phyloP scores from a whole-genome alignment of 2,797 vertebrate species.

The Tinamus major region DNA sequence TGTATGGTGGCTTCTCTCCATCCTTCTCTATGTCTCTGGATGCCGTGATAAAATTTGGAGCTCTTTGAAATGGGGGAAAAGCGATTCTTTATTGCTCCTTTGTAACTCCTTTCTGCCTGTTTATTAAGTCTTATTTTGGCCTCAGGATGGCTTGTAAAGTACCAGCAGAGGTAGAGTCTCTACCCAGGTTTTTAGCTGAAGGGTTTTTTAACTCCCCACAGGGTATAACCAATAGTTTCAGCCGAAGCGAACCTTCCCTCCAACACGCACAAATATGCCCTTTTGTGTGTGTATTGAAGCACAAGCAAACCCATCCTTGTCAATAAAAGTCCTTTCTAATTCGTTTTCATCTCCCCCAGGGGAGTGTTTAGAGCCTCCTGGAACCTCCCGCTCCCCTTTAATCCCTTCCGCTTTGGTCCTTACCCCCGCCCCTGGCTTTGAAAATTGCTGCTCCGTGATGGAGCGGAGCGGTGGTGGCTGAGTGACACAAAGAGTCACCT shows the following conservation, averaged over 20 bases:
- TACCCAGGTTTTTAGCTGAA: neutral
- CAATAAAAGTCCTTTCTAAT: conserved; percentile 50
- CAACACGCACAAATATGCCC: neutral
- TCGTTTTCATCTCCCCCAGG: conserved; percentile 43
- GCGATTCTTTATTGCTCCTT: neutral
- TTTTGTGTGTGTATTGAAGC: neutral
- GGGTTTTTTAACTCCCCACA: neutral
- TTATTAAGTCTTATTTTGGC: neutral
- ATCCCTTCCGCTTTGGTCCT: conserved; percentile 37
- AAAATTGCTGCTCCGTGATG: conserved; percentile 20
- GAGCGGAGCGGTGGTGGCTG: conserved; percentile 31
- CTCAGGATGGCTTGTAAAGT: neutral
- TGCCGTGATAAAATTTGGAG: accelerated
- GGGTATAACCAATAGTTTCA: neutral
- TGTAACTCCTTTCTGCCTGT: neutral
- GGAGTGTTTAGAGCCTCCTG: conserved; percentile 1
- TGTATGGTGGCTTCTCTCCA: neutral
- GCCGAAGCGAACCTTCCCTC: neutral
- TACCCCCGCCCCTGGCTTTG: neutral
- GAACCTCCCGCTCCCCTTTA: conserved; percentile 34
- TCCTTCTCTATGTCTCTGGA: neutral
- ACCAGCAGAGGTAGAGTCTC: neutral
- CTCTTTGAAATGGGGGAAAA: neutral
- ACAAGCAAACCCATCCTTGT: neutral
- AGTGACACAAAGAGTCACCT: conserved; percentile 47